Evolutionary conservation across 2,113 vertebrate genomes (phyloP).

Genomic region (Corvus hawaiiensis): DNA sequence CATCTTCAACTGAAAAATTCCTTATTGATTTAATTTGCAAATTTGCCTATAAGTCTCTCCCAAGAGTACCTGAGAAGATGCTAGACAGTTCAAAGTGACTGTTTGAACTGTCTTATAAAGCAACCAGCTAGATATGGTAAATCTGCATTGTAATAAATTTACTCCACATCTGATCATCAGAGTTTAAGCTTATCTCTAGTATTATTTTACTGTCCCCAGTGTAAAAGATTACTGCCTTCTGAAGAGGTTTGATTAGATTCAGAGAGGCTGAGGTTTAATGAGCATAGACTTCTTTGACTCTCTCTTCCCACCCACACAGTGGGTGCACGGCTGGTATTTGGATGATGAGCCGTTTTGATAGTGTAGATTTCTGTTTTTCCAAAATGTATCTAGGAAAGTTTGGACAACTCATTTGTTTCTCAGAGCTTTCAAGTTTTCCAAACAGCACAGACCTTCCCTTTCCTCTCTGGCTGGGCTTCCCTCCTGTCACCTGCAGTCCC

Average conservation of each 20-base stretch:
- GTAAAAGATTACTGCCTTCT: neutral
- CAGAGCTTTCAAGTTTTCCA: neutral
- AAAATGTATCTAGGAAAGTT: neutral
- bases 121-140: neutral
- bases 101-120: neutral
- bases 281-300: neutral
- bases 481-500: neutral
- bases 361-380: neutral
- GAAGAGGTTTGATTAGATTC: conserved; percentile 4
- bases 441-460: neutral
- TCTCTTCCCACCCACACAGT: neutral
- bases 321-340: neutral
- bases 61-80: neutral
- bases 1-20: neutral
- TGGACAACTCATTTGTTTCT: neutral
- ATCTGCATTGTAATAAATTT: neutral
- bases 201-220: neutral
- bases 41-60: neutral
- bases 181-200: neutral
- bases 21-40: conserved; percentile 13
- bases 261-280: conserved; percentile 7
- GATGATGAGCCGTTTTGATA: neutral
- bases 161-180: neutral
- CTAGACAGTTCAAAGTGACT: neutral
- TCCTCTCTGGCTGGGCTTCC: neutral